phyloP scores from a whole-genome alignment of 2,797 vertebrate genomes.

The Eutrigla gurnardus region DNA sequence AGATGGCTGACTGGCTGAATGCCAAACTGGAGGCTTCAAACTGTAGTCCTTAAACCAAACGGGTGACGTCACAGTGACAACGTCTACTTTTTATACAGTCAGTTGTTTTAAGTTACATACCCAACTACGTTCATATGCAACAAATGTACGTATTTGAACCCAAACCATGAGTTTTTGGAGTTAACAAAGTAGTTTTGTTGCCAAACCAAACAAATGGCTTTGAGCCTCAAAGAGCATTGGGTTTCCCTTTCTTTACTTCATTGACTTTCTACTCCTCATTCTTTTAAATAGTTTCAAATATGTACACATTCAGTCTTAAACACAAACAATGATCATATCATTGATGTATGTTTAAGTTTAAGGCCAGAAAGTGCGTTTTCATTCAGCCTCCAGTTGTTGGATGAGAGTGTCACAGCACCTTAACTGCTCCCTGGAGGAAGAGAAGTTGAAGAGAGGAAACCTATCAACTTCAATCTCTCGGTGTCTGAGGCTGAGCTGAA shows the following conservation, averaged over 20 bases:
- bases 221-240: neutral
- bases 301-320: neutral
- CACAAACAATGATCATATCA: neutral
- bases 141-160: neutral
- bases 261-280: neutral
- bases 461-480: conserved; percentile 56
- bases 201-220: neutral
- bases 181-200: neutral
- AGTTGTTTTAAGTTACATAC: neutral
- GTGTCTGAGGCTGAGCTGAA: conserved; percentile 53
- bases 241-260: neutral
- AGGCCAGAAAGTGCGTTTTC: conserved; percentile 19
- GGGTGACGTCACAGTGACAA: neutral
- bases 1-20: neutral
- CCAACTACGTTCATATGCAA: neutral
- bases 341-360: too few species aligned
- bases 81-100: neutral
- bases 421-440: conserved; percentile 43
- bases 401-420: conserved; percentile 29
- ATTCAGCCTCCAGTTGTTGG: conserved; percentile 19
- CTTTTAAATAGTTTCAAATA: neutral
- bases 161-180: neutral
- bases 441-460: conserved; percentile 47
- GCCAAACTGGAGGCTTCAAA: neutral
- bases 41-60: neutral